phyloP scores from a whole-genome alignment of 2,113 vertebrate genomes.

The Pangasianodon gigas region DNA sequence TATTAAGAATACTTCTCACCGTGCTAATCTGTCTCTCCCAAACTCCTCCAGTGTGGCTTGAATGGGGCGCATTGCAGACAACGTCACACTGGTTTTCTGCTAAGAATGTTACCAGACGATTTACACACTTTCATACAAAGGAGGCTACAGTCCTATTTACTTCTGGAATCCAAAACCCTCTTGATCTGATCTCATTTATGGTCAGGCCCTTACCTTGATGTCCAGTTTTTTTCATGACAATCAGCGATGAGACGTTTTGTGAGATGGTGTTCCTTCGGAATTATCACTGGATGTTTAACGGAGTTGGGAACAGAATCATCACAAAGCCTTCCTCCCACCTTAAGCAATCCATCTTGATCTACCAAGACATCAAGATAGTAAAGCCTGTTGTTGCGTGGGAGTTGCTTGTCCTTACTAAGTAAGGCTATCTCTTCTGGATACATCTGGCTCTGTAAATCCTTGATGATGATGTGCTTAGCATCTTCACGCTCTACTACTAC shows the following conservation, averaged over 20 bases:
- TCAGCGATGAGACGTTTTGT: background rate
- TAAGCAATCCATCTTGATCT: background rate
- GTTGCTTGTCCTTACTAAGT: background rate
- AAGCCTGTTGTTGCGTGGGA: background rate
- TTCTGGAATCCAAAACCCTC: background rate
- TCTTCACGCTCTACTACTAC: background rate
- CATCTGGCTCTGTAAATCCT: conserved; percentile 6
- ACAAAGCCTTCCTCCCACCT: background rate
- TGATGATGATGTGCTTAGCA: conserved; percentile 14
- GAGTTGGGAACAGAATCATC: background rate
- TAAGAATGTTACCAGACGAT: background rate
- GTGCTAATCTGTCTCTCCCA: conserved; percentile 40
- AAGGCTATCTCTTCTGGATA: background rate
- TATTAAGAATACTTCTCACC: conserved; percentile 17
- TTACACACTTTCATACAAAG: background rate
- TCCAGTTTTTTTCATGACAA: background rate
- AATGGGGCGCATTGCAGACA: too few relatives aligned
- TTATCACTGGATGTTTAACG: background rate
- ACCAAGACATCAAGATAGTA: background rate
- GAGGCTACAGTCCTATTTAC: background rate
- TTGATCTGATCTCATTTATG: background rate
- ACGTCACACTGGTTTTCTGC: conserved; percentile 30
- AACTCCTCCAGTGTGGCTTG: background rate
- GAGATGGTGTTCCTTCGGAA: background rate
- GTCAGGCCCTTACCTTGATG: background rate